Percentiles rank a stretch among this genome's conserved stretches.
Conservation (phyloP, 2,797 vertebrate genomes). For the Peromyscus attwateri region DNA sequence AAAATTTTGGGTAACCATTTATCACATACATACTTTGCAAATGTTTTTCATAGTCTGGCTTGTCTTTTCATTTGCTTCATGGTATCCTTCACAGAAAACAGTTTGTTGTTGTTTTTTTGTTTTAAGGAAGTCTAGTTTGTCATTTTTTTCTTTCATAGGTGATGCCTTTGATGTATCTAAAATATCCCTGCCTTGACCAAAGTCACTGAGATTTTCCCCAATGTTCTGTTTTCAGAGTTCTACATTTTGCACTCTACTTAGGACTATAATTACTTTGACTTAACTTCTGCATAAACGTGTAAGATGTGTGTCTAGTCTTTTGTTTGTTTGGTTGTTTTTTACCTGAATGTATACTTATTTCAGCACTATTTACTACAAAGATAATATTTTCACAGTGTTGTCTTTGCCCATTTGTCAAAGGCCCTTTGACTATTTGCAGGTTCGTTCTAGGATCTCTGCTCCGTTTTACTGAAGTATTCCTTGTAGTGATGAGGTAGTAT, state of each 20-base stretch:
- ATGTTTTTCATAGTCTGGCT: neutral
- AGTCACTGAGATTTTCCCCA: neutral
- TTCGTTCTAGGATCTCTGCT: neutral
- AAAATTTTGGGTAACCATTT: neutral
- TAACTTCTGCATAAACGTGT: neutral
- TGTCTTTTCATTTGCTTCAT: neutral
- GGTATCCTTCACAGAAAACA: neutral
- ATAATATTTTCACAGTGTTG: neutral
- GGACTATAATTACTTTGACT: neutral
- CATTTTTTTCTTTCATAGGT: neutral
- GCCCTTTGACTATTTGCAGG: neutral
- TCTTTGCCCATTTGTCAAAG: neutral
- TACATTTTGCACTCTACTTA: neutral
- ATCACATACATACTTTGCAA: neutral
- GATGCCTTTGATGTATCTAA: neutral
- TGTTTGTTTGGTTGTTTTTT: neutral
- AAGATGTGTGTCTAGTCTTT: neutral
- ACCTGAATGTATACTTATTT: neutral
- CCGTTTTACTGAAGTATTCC: neutral
- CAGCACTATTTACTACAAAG: neutral
- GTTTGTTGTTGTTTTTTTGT: neutral
- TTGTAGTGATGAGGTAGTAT: neutral
- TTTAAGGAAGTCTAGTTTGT: neutral
- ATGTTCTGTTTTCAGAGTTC: neutral
- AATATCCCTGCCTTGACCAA: neutral